phyloP scores from a whole-genome alignment of 2,113 vertebrate species.

The Calyptomena viridis region DNA sequence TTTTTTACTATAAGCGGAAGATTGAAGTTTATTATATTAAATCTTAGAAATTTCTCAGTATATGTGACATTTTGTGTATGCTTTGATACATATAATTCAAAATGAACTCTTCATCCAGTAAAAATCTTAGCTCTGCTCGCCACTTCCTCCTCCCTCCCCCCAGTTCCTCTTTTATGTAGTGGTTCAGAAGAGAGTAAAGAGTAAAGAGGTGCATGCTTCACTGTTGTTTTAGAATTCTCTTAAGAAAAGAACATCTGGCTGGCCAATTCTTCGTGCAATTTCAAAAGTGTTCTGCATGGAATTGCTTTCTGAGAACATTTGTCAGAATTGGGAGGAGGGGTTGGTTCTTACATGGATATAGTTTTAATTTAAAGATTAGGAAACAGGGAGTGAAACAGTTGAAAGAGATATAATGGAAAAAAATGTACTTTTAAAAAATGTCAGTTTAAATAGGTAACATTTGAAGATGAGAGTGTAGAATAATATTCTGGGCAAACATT shows the following conservation, averaged over 20 bases:
- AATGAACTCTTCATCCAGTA: neutral
- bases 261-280: neutral
- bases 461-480: neutral
- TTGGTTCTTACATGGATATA: neutral
- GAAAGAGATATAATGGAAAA: neutral
- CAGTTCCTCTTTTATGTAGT: neutral
- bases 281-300: neutral
- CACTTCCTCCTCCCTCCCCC: neutral
- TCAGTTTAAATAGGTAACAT: neutral
- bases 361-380: neutral
- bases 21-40: neutral
- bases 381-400: neutral
- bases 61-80: neutral
- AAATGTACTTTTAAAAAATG: neutral
- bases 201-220: neutral
- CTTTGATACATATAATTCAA: neutral
- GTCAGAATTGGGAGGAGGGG: neutral
- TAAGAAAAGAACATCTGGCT: neutral
- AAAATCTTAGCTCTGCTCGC: neutral
- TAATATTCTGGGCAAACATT: neutral
- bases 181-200: neutral
- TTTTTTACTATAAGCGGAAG: neutral
- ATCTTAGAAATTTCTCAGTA: neutral
- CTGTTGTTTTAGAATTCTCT: neutral
- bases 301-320: neutral